Percentiles rank a stretch among this genome's conserved stretches.
These are phyloP conservation scores for Bubo blakistoni DNA, from an alignment of 2,113 vertebrate species.

Conservation along the genomic window DNA sequence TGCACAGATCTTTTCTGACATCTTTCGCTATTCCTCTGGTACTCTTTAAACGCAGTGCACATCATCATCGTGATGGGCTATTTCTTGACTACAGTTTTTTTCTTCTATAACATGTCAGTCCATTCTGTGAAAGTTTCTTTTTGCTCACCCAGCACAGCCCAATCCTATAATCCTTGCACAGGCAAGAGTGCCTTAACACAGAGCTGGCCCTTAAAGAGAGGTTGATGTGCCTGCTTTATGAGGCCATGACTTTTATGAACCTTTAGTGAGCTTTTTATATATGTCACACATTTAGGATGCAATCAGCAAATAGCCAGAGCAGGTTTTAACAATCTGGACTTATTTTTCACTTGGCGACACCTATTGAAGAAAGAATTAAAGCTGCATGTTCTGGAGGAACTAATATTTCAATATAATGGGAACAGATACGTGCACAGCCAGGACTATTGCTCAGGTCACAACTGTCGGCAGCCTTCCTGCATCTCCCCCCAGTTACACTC, in stretches of 20 bases:
- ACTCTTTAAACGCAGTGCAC: neutral
- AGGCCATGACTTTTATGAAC: neutral
- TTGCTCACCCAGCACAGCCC: rapidly evolving
- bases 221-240: neutral
- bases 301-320: neutral
- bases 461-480: neutral
- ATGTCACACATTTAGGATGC: neutral
- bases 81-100: neutral
- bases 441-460: neutral
- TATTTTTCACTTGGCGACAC: neutral
- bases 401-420: neutral
- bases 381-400: neutral
- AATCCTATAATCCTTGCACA: neutral
- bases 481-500: neutral
- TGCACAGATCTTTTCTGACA: neutral
- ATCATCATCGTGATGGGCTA: neutral
- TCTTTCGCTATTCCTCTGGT: neutral
- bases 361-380: neutral
- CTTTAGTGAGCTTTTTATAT: neutral
- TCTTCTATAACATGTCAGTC: neutral
- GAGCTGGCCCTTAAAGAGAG: neutral
- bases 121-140: neutral
- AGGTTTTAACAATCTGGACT: neutral
- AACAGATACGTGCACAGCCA: rapidly evolving
- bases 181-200: neutral